Evolutionary conservation across 2,888 invertebrate genomes (phyloP).

Genomic region (Drosophila conformis): DNA sequence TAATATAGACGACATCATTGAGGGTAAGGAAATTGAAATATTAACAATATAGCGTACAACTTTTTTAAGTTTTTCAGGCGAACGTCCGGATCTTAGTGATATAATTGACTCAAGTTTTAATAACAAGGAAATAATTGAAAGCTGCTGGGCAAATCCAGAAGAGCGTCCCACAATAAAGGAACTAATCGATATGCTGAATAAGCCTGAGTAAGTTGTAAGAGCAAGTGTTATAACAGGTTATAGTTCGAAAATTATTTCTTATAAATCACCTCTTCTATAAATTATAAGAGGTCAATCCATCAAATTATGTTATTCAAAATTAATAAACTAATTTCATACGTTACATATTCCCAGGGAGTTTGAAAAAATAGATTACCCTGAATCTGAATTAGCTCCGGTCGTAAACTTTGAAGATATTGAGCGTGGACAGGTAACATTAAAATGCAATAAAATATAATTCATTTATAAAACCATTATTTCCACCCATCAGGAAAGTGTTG

Average conservation of each 20-base stretch:
- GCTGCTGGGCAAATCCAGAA: background rate
- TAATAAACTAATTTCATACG: background rate
- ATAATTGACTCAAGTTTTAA: background rate
- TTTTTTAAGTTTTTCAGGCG: background rate
- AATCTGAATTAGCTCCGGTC: background rate
- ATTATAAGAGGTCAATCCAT: background rate
- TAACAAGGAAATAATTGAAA: background rate
- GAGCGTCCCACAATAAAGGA: background rate
- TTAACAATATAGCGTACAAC: no score
- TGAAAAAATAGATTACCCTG: background rate
- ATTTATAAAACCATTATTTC: background rate
- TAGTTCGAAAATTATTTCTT: background rate
- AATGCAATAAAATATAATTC: background rate
- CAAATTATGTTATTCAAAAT: background rate
- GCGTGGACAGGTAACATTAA: background rate
- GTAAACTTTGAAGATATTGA: background rate
- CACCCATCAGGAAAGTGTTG: background rate
- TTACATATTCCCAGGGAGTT: background rate
- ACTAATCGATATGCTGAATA: background rate
- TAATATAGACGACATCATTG: background rate
- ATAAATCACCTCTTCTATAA: background rate
- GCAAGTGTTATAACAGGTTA: background rate
- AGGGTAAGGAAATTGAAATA: background rate
- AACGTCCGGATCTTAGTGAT: slow-evolving; percentile 1
- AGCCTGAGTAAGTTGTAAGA: background rate